Evolutionary conservation across 2,888 invertebrate genomes (phyloP).

Genomic region (Acanthococcus lagerstroemiae): DNA sequence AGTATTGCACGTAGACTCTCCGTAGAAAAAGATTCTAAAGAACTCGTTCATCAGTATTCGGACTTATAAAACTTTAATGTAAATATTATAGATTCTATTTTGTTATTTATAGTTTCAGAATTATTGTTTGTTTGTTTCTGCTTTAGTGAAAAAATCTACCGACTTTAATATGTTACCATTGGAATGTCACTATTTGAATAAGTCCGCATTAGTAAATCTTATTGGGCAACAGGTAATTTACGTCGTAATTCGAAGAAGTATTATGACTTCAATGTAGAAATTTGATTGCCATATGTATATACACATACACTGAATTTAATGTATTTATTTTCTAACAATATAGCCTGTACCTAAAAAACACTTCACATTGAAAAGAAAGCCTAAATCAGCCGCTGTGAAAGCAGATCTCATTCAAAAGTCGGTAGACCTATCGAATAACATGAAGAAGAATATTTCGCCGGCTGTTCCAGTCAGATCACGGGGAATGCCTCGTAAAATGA

Average conservation of each 20-base stretch:
- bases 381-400: constrained; percentile 83
- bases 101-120: constrained; percentile 7
- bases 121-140: no score
- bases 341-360: constrained; percentile 79
- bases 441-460: constrained; percentile 78
- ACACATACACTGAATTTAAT: not conserved
- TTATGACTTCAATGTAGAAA: no score
- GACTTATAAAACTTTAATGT: not conserved
- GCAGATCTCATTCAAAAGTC: constrained; percentile 87
- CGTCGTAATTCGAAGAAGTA: no score
- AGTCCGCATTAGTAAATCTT: constrained; percentile 78
- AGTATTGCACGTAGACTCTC: no score
- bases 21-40: no score
- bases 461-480: constrained; percentile 78
- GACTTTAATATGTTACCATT: constrained; percentile 77
- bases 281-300: no score
- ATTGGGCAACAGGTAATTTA: constrained; percentile 49
- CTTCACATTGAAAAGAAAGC: constrained; percentile 84
- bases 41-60: not conserved
- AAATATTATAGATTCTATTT: not conserved
- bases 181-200: constrained; percentile 93
- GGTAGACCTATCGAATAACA: constrained; percentile 74
- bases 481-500: constrained; percentile 92
- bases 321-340: constrained; percentile 31
- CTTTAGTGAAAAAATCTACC: constrained; percentile 61